Percentiles rank a stretch among this genome's conserved stretches.
Evolutionary conservation across 2,113 vertebrate genomes (phyloP).

Genomic region (Leucosticte australis): DNA sequence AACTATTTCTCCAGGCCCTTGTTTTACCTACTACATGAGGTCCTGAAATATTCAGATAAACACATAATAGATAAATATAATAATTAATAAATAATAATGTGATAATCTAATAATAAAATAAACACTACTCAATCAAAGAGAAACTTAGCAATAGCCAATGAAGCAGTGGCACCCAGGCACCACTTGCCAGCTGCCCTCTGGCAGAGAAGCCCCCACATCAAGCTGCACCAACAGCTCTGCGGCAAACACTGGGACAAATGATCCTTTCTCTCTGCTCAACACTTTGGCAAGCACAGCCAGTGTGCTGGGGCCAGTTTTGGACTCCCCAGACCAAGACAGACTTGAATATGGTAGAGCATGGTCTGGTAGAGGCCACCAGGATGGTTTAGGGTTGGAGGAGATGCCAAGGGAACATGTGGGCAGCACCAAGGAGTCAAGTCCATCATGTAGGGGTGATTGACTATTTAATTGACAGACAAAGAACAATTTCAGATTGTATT

Average conservation of each 20-base stretch:
- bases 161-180: background rate
- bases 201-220: background rate
- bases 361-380: background rate
- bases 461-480: background rate
- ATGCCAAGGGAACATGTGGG: background rate
- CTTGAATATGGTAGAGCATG: background rate
- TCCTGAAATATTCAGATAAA: background rate
- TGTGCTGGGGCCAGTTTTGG: background rate
- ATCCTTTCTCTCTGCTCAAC: background rate
- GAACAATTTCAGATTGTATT: background rate
- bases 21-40: background rate
- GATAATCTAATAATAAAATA: background rate
- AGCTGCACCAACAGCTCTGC: background rate
- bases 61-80: background rate
- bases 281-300: background rate
- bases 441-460: accelerated
- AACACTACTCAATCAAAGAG: background rate
- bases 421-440: background rate
- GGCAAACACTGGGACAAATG: background rate
- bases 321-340: background rate
- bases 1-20: background rate
- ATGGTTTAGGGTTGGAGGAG: background rate
- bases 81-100: background rate
- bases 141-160: accelerated
- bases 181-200: background rate